phyloP scores from a whole-genome alignment of 1,140 invertebrate genomes.

The Heliconius himera region DNA sequence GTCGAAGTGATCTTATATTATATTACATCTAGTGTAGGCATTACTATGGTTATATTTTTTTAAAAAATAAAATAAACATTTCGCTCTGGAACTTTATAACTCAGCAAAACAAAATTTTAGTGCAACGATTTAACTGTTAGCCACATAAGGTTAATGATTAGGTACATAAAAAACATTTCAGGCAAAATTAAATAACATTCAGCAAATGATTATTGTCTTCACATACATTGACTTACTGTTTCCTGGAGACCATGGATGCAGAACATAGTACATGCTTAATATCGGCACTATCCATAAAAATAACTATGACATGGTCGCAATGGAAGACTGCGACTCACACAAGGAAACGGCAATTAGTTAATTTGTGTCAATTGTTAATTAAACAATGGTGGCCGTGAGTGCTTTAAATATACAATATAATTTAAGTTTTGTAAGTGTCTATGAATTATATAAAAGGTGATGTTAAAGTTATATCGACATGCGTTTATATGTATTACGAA shows the following conservation, averaged over 20 bases:
- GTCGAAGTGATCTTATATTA: constrained; percentile 6
- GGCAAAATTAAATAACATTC: constrained; percentile 69
- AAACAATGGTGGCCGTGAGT: background rate
- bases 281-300: constrained; percentile 60
- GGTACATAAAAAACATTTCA: constrained; percentile 61
- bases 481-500: background rate
- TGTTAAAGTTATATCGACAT: constrained; percentile 3
- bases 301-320: background rate
- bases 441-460: background rate
- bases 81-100: constrained; percentile 31
- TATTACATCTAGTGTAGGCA: constrained; percentile 25
- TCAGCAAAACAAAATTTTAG: constrained; percentile 64
- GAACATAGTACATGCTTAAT: constrained; percentile 80
- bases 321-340: constrained; percentile 48
- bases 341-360: constrained; percentile 55
- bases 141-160: constrained; percentile 71
- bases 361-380: constrained; percentile 16
- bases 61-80: constrained; percentile 25
- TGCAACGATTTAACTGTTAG: constrained; percentile 69
- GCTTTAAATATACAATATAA: background rate
- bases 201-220: constrained; percentile 58
- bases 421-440: background rate
- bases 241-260: constrained; percentile 83
- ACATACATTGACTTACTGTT: constrained; percentile 86
- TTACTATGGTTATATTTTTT: constrained; percentile 19